Percentiles rank a stretch among this genome's conserved stretches.
Evolutionary conservation across 2,888 invertebrate genomes (phyloP).

Genomic region (Cephonodes hylas): DNA sequence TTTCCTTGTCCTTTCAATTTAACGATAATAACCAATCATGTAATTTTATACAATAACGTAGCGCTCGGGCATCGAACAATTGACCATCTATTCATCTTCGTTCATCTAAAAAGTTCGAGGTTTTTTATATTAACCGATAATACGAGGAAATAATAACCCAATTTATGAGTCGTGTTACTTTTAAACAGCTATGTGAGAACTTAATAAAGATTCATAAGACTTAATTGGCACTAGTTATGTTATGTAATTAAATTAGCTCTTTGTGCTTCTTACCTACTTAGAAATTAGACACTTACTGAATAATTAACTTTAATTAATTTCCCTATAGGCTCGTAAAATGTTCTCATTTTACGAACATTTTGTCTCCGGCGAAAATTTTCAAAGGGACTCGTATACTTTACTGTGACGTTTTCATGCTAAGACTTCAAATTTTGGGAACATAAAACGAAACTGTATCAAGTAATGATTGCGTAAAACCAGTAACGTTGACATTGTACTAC

Average conservation of each 20-base stretch:
- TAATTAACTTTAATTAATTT: constrained; percentile 15
- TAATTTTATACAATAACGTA: too few species aligned
- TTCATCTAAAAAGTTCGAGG: too few species aligned
- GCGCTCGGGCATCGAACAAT: too few species aligned
- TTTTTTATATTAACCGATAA: too few species aligned
- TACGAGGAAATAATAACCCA: neutral
- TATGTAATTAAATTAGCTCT: constrained; percentile 22
- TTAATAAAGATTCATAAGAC: constrained; percentile 11
- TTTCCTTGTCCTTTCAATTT: too few species aligned
- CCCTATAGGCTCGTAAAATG: constrained; percentile 9
- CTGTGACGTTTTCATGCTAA: neutral
- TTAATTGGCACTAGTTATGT: neutral
- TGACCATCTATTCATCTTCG: neutral
- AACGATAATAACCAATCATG: too few species aligned
- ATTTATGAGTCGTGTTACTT: neutral
- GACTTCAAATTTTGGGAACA: neutral
- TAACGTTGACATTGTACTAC: neutral
- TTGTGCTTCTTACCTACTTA: constrained; percentile 24
- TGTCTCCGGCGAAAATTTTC: constrained; percentile 1
- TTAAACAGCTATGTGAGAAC: neutral
- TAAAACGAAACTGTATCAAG: neutral
- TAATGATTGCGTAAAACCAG: neutral
- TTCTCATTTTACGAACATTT: constrained; percentile 10
- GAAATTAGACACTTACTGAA: constrained; percentile 24
- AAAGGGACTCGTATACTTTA: neutral